Evolutionary conservation across 2,888 invertebrate genomes (phyloP), one percentile per base, ranked within the genome.

Genomic region (Therioaphis trifolii): DNA sequence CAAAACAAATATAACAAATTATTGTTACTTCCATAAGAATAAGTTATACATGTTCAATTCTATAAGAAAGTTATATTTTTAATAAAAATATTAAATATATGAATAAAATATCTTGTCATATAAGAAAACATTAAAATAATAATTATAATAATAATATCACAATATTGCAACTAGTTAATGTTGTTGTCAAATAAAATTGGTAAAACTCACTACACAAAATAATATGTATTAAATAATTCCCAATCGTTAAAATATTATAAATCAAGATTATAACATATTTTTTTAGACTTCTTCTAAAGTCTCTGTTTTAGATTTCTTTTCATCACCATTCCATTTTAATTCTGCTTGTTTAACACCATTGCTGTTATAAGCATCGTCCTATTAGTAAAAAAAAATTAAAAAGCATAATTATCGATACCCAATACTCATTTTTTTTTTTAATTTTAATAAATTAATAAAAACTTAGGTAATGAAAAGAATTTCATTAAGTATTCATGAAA

Each of bases 261-360:
- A 66, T 49, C 77, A 66, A 29, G 27, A 14, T 52, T 35, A 66
- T 21, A 63, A 46, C 2, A 43, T 69, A 11, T n/a, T 4, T 24
- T 27, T 72, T 52, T 74, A 82, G 9, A 66, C 27, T 74, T 82
- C 82, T 82, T 82, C 82, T 9, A 74, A 49, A 52, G 63, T 66
- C 3, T 63, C 24, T 40, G 35, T 74, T 52, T 74, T 72, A 0
- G 82, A 49, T 49, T 82, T 63, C 21, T 84, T 85, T 55, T 82
- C 86, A 85, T 80, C 85, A 85, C 85, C 86, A 77, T 85, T 85
- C 86, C 86, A 86, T 85, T 86, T 84, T 74, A 85, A 85, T 86
- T 86, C 86, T 79, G 86, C 86, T 85, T 85, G 85, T 86, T 86
- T 86, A 85, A 85, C 80, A 85, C 77, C 78, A 85, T 84, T 86